These are phyloP conservation scores for Troides aeacus DNA, from an alignment of 2,888 invertebrate genomes.

Conservation along the genomic window DNA sequence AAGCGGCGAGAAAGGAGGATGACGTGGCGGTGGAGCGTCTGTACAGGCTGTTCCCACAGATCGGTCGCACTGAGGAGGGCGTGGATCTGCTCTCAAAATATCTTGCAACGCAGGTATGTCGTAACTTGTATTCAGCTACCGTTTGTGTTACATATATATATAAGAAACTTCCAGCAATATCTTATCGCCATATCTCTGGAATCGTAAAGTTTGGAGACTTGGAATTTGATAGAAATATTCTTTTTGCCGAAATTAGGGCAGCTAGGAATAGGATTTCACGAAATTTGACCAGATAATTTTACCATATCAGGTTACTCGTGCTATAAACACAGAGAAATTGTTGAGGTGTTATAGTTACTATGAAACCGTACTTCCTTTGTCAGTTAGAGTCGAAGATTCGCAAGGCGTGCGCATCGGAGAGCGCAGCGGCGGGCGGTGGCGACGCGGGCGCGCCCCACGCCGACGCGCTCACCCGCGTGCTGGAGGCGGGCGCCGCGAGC, in stretches of 20 bases:
- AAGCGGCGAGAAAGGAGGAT: conserved; percentile 93
- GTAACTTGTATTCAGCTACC: background rate
- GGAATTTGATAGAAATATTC: too few relatives aligned
- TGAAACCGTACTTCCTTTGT: background rate
- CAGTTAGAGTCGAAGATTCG: conserved; percentile 53
- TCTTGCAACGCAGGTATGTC: conserved; percentile 87
- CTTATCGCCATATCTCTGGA: too few relatives aligned
- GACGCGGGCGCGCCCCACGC: conserved; percentile 51
- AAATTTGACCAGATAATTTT: too few relatives aligned
- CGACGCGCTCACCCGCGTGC: conserved; percentile 60
- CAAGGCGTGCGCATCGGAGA: conserved; percentile 44
- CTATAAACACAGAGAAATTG: too few relatives aligned
- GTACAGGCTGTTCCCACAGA: conserved; percentile 97
- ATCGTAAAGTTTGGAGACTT: too few relatives aligned
- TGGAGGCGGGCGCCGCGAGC: conserved; percentile 58
- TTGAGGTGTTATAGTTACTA: too few relatives aligned
- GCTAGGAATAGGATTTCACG: too few relatives aligned
- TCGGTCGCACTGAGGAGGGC: conserved; percentile 95
- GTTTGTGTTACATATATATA: too few relatives aligned
- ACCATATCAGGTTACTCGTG: too few relatives aligned
- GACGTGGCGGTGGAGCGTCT: conserved; percentile 94
- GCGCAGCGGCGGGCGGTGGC: conserved; percentile 31
- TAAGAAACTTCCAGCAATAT: too few relatives aligned
- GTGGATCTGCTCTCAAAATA: conserved; percentile 93
- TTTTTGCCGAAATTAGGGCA: too few relatives aligned